phyloP scores from a whole-genome alignment of 2,113 vertebrate genomes.

The Willisornis vidua region DNA sequence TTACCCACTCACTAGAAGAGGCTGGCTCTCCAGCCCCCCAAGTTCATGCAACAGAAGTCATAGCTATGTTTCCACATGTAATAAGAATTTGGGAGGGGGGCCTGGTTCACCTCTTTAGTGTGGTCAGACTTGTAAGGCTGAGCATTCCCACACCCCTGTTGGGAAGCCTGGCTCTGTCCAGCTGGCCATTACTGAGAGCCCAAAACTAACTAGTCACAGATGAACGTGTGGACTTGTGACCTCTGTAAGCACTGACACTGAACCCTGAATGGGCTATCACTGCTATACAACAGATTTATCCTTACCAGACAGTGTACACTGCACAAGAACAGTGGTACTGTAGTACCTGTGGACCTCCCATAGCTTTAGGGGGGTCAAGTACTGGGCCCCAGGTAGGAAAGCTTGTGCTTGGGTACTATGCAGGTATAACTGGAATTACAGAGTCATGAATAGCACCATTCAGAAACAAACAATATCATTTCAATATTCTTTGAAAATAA shows the following conservation, averaged over 20 bases:
- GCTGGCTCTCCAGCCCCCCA: background rate
- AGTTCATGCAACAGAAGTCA: background rate
- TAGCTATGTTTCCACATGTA: background rate
- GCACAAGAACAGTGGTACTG: background rate
- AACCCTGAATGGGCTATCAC: background rate
- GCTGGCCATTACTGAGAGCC: background rate
- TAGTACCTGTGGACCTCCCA: background rate
- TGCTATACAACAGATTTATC: background rate
- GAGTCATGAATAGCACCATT: background rate
- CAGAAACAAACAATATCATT: background rate
- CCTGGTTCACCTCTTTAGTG: background rate
- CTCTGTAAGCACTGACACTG: background rate
- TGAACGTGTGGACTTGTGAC: accelerated
- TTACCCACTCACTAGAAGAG: background rate
- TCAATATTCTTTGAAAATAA: background rate
- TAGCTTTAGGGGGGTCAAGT: background rate
- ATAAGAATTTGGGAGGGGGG: background rate
- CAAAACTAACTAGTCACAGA: background rate
- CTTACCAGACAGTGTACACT: background rate
- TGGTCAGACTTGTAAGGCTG: background rate
- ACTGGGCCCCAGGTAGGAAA: background rate
- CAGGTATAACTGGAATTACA: background rate
- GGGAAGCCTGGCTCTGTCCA: background rate
- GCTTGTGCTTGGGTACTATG: background rate
- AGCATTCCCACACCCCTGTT: background rate